Evolutionary conservation across 2,113 vertebrate genomes (phyloP).

Genomic region (Mola mola): DNA sequence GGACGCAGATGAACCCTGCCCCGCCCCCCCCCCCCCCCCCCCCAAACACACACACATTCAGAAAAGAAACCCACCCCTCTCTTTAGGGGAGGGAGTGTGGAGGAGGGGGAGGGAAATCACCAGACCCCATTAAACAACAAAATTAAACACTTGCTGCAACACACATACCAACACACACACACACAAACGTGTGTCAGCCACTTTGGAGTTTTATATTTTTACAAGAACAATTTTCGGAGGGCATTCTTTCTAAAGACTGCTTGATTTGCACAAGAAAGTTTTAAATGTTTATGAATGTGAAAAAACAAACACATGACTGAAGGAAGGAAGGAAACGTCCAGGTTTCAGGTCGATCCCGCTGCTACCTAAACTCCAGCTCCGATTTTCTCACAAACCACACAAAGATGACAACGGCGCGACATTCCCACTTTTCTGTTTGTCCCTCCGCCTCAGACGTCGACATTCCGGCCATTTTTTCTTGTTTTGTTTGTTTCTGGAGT

Average conservation of each 20-base stretch:
- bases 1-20: conserved; percentile 89
- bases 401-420: no score
- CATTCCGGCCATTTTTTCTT: no score
- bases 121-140: no score
- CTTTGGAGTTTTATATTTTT: conserved; percentile 84
- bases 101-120: no score
- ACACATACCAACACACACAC: conserved; percentile 44
- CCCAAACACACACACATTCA: conserved; percentile 14
- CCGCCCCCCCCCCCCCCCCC: conserved; percentile 4
- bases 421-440: conserved; percentile 14
- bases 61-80: no score
- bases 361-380: conserved; percentile 87
- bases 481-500: no score
- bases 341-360: conserved; percentile 86
- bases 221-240: conserved; percentile 86
- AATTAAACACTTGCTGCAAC: no score
- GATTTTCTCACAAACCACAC: no score
- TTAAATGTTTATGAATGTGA: conserved; percentile 97
- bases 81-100: no score
- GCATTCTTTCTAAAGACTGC: conserved; percentile 99
- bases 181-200: conserved; percentile 73
- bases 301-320: conserved; percentile 54
- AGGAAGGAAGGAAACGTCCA: conserved; percentile 56
- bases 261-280: conserved; percentile 99
- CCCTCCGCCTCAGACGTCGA: no score